Conservation (phyloP, 1,140 invertebrate species). For the Hormaphis cornu region DNA sequence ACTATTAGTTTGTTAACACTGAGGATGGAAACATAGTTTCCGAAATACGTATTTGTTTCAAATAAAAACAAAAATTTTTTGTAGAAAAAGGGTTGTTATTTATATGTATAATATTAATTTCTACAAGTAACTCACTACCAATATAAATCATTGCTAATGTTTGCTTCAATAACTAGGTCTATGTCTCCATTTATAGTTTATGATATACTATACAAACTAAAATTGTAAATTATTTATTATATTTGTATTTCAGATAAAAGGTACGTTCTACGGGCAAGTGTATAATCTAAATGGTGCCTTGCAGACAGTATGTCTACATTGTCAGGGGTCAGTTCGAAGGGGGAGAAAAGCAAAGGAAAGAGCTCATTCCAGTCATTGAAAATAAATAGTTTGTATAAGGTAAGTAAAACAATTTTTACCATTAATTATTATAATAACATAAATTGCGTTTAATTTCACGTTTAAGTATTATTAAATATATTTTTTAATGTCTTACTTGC, state of each 20-base stretch:
- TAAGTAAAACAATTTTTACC: constrained; percentile 46
- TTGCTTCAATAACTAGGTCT: too few relatives aligned
- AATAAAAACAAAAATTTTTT: too few relatives aligned
- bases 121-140: too few relatives aligned
- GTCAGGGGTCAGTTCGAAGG: constrained; percentile 68
- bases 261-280: constrained; percentile 67
- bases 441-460: neutral
- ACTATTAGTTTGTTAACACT: too few relatives aligned
- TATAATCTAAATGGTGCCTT: constrained; percentile 71
- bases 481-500: neutral
- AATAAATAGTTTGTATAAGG: constrained; percentile 93
- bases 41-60: too few relatives aligned
- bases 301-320: constrained; percentile 81
- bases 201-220: too few relatives aligned
- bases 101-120: too few relatives aligned
- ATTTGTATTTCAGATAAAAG: constrained; percentile 51
- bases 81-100: too few relatives aligned
- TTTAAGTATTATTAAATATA: neutral
- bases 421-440: neutral
- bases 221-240: neutral
- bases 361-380: constrained; percentile 85
- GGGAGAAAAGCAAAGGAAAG: constrained; percentile 80
- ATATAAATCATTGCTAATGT: too few relatives aligned
- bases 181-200: too few relatives aligned
- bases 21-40: too few relatives aligned